phyloP scores from a whole-genome alignment of 2,888 invertebrate genomes.

The Gymnocheta viridis region DNA sequence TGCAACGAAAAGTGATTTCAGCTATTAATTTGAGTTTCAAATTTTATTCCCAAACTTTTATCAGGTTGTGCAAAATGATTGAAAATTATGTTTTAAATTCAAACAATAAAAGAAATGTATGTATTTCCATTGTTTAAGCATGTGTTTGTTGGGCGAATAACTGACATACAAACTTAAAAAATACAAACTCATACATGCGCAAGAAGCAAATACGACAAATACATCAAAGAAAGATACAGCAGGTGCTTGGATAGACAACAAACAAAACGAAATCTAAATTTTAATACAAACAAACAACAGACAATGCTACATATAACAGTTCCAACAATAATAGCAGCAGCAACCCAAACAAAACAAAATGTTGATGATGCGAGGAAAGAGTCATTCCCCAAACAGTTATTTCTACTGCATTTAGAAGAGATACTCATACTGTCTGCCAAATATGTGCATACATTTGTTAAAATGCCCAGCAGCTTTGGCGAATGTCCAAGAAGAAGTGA shows the following conservation, averaged over 20 bases:
- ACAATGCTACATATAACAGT: slow-evolving; percentile 2
- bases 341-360: background rate
- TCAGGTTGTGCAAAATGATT: too few relatives aligned
- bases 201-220: background rate
- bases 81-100: too few relatives aligned
- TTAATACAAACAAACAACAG: background rate
- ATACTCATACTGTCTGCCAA: background rate
- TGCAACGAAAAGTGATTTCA: too few relatives aligned
- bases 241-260: slow-evolving; percentile 43
- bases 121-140: background rate
- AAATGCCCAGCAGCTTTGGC: background rate
- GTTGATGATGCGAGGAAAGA: background rate
- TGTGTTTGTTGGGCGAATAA: background rate
- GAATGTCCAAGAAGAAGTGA: background rate
- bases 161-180: background rate
- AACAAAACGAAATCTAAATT: background rate
- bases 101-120: too few relatives aligned
- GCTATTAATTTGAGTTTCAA: too few relatives aligned
- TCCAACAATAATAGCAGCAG: slow-evolving; percentile 2
- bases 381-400: slow-evolving; percentile 38
- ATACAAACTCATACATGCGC: background rate
- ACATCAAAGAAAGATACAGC: slow-evolving; percentile 25
- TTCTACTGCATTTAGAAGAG: background rate
- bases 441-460: background rate
- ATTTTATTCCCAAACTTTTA: too few relatives aligned